These are phyloP conservation scores for Allacma fusca DNA, from an alignment of 2,888 invertebrate genomes.

Conservation along the genomic window DNA sequence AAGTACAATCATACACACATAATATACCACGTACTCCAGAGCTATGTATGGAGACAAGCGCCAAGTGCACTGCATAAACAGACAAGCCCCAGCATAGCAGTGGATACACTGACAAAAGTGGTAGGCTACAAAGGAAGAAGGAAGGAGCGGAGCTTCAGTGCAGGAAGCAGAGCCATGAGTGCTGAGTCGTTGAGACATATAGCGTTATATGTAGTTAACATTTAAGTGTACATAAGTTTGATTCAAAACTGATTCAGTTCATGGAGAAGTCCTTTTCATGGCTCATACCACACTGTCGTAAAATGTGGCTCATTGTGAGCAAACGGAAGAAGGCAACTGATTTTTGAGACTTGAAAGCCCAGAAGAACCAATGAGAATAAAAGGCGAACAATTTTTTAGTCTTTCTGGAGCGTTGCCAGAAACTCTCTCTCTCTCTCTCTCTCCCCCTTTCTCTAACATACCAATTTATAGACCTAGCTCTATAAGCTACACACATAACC, in stretches of 20 bases:
- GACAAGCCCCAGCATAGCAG: too few relatives aligned
- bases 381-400: slow-evolving; percentile 39
- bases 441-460: not conserved
- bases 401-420: slow-evolving; percentile 26
- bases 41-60: too few relatives aligned
- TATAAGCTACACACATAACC: not conserved
- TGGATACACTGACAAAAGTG: too few relatives aligned
- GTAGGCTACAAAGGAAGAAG: too few relatives aligned
- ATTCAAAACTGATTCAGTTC: slow-evolving; percentile 13
- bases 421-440: not conserved
- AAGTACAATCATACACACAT: too few relatives aligned
- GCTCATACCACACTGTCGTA: slow-evolving; percentile 37
- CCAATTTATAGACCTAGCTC: not conserved
- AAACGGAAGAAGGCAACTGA: slow-evolving; percentile 37
- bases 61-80: too few relatives aligned
- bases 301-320: slow-evolving; percentile 39
- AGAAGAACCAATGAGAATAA: slow-evolving; percentile 39
- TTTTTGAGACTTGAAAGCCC: slow-evolving; percentile 31
- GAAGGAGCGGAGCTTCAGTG: too few relatives aligned
- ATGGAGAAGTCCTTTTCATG: slow-evolving; percentile 34
- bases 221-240: slow-evolving; percentile 16
- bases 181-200: not conserved
- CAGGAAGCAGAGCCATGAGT: not conserved
- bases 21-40: too few relatives aligned
- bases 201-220: not conserved